phyloP scores from a whole-genome alignment of 2,888 invertebrate genomes.

The Andrena bicolor region DNA sequence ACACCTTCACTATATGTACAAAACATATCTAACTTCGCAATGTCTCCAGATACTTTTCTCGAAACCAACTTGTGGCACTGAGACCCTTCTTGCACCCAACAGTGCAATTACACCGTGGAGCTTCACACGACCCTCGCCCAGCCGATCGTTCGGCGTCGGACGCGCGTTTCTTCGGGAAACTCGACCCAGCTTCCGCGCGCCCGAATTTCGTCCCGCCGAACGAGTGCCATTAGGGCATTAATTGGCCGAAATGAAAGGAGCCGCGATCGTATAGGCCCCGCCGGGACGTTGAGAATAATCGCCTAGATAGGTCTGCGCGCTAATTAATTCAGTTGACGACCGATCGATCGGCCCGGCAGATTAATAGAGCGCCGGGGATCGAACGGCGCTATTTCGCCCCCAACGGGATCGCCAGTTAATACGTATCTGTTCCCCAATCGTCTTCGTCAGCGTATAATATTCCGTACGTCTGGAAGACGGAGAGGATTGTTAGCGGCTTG shows the following conservation, averaged over 20 bases:
- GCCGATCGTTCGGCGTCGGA: neutral
- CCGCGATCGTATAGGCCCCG: neutral
- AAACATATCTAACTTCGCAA: too few species aligned
- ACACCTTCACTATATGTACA: too few species aligned
- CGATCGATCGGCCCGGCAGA: slow-evolving; percentile 11
- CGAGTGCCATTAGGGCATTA: slow-evolving; percentile 16
- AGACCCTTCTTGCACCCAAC: too few species aligned
- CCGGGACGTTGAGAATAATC: slow-evolving; percentile 36
- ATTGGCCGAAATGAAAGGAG: slow-evolving; percentile 23
- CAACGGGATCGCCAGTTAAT: slow-evolving; percentile 22
- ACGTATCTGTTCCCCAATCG: neutral
- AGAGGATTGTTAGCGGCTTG: slow-evolving; percentile 67
- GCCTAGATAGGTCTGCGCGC: neutral
- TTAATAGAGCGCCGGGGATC: slow-evolving; percentile 40
- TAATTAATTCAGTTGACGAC: slow-evolving; percentile 45
- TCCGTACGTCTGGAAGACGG: slow-evolving; percentile 9
- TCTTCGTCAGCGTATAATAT: slow-evolving; percentile 11
- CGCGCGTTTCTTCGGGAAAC: neutral
- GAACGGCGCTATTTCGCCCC: slow-evolving; percentile 14
- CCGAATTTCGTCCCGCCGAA: neutral
- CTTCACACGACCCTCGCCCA: too few species aligned
- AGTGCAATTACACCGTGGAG: too few species aligned
- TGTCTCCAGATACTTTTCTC: too few species aligned
- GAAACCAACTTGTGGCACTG: too few species aligned
- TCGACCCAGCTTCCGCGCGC: neutral